A percentile compares a stretch with the other conserved stretches of the same genome.
phyloP scores from a whole-genome alignment of 2,797 vertebrate species.

The Linurgus olivaceus region DNA sequence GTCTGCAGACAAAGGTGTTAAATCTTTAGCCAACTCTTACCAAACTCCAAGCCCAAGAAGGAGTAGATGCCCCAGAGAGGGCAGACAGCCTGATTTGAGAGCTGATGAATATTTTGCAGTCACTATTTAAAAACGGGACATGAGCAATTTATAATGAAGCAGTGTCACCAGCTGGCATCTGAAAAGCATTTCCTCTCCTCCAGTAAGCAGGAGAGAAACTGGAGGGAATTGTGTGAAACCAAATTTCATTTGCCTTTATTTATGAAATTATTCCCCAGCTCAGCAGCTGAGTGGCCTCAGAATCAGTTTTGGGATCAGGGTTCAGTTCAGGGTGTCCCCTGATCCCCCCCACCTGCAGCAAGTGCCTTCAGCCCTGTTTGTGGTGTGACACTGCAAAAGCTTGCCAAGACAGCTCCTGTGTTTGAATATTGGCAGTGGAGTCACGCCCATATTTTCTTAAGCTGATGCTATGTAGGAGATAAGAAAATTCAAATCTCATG shows the following conservation, averaged over 20 bases:
- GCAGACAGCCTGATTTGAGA: background rate
- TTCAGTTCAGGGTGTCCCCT: background rate
- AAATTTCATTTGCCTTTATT: background rate
- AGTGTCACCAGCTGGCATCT: constrained; percentile 65
- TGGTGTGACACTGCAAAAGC: background rate
- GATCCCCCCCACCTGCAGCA: background rate
- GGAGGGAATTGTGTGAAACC: background rate
- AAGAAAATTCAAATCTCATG: background rate
- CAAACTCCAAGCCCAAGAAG: background rate
- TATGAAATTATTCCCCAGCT: background rate
- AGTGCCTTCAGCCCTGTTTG: background rate
- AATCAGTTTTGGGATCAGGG: background rate
- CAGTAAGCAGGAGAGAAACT: background rate
- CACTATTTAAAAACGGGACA: background rate
- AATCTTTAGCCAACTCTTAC: background rate
- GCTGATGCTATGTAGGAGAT: background rate
- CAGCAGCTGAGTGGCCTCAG: background rate
- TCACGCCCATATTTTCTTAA: background rate
- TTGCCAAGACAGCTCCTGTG: background rate
- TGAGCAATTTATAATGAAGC: constrained; percentile 54
- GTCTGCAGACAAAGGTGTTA: background rate
- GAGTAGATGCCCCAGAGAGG: background rate
- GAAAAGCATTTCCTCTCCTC: constrained; percentile 38
- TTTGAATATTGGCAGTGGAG: background rate
- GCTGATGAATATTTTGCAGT: background rate